Percentiles rank a stretch among this genome's conserved stretches.
These are phyloP conservation scores for Beris chalybata DNA, from an alignment of 2,888 invertebrate genomes.

Conservation along the genomic window DNA sequence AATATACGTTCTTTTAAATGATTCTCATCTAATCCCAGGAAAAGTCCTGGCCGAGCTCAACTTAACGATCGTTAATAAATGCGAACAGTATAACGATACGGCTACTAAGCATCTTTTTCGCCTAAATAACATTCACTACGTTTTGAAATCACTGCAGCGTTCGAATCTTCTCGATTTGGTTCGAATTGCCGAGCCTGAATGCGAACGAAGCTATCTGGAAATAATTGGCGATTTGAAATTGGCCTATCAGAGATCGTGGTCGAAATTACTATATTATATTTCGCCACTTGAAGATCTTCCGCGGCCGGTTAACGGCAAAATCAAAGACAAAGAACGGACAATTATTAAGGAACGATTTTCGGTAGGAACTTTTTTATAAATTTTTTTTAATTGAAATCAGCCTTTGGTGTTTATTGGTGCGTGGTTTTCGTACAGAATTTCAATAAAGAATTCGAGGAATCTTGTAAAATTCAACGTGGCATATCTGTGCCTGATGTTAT, in stretches of 20 bases:
- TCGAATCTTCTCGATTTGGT: slow-evolving; percentile 82
- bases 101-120: slow-evolving; percentile 88
- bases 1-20: background rate
- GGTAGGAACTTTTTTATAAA: slow-evolving; percentile 59
- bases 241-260: slow-evolving; percentile 70
- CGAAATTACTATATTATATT: slow-evolving; percentile 75
- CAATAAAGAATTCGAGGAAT: slow-evolving; percentile 94
- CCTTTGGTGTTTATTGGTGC: slow-evolving; percentile 36
- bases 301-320: slow-evolving; percentile 67
- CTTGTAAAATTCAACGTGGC: slow-evolving; percentile 78
- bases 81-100: slow-evolving; percentile 85
- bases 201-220: slow-evolving; percentile 82
- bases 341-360: slow-evolving; percentile 87
- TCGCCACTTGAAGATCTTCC: slow-evolving; percentile 70
- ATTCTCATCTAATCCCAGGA: slow-evolving; percentile 58
- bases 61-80: slow-evolving; percentile 84
- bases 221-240: slow-evolving; percentile 82
- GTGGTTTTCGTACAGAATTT: slow-evolving; percentile 67
- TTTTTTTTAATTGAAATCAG: background rate
- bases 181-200: slow-evolving; percentile 78
- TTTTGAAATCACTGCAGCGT: slow-evolving; percentile 87
- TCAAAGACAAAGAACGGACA: slow-evolving; percentile 84
- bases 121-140: slow-evolving; percentile 92
- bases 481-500: slow-evolving; percentile 94
- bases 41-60: slow-evolving; percentile 89